Conservation (phyloP, 1,140 invertebrate species). For the Zaprionus vittiger region DNA sequence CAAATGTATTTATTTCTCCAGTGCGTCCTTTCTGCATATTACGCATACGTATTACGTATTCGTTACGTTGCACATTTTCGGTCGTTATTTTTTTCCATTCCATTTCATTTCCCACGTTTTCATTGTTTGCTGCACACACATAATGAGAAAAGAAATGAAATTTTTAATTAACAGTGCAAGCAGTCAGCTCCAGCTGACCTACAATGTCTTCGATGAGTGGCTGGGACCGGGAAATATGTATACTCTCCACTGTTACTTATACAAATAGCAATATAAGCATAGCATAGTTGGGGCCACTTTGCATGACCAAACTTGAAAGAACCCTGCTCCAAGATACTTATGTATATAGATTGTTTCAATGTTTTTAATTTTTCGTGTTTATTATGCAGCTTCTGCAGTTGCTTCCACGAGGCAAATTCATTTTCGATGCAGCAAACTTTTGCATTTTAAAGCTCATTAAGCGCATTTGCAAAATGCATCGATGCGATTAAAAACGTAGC, state of each 20-base stretch:
- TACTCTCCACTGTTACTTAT: slow-evolving; percentile 14
- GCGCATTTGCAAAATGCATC: slow-evolving; percentile 51
- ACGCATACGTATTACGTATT: slow-evolving; percentile 33
- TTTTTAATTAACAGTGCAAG: slow-evolving; percentile 54
- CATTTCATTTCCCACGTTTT: slow-evolving; percentile 43
- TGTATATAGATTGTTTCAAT: neutral
- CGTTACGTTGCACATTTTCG: slow-evolving; percentile 24
- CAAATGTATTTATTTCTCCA: neutral
- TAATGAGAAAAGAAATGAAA: slow-evolving; percentile 38
- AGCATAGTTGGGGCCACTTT: neutral
- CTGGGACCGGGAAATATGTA: slow-evolving; percentile 8
- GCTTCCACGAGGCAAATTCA: slow-evolving; percentile 8
- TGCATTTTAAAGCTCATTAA: slow-evolving; percentile 66
- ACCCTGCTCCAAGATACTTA: neutral
- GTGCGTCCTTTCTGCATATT: slow-evolving; percentile 10
- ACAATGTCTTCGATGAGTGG: slow-evolving; percentile 46
- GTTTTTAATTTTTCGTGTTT: slow-evolving; percentile 10
- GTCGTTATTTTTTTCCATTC: slow-evolving; percentile 37
- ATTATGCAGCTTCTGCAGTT: slow-evolving; percentile 24
- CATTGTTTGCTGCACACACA: slow-evolving; percentile 41
- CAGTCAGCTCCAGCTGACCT: slow-evolving; percentile 19
- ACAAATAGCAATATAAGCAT: neutral
- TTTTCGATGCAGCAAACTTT: slow-evolving; percentile 23
- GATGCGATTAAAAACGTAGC: slow-evolving; percentile 53
- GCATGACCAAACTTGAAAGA: slow-evolving; percentile 22